A percentile compares a stretch with the other conserved stretches of the same genome.
Conservation (phyloP, 2,888 invertebrate species). For the Apotomis turbidana region DNA sequence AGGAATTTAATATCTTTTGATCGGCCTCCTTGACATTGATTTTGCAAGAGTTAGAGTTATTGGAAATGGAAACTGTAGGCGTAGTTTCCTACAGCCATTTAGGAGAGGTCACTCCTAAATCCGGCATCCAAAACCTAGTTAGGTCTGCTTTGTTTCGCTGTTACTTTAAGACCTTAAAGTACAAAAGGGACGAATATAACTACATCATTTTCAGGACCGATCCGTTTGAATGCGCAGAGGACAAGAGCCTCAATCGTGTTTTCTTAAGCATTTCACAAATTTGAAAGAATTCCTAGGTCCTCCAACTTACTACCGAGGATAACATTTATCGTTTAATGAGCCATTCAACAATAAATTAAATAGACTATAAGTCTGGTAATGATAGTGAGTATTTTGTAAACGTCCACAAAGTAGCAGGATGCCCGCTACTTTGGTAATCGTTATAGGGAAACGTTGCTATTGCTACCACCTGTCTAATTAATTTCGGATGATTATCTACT, state of each 20-base stretch:
- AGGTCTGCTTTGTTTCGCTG: too few relatives aligned
- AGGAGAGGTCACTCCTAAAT: background rate
- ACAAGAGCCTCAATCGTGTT: too few relatives aligned
- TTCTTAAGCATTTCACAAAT: too few relatives aligned
- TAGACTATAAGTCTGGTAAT: constrained; percentile 5
- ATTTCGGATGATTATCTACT: constrained; percentile 12
- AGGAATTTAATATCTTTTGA: constrained; percentile 16
- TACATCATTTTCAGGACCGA: too few relatives aligned
- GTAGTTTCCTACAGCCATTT: constrained; percentile 4
- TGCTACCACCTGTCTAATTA: constrained; percentile 16
- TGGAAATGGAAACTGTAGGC: constrained; percentile 12
- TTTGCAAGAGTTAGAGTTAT: constrained; percentile 8
- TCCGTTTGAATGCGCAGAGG: too few relatives aligned
- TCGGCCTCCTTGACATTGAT: constrained; percentile 16
- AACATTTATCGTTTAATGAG: too few relatives aligned
- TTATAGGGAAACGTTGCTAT: background rate
- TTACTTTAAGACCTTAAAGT: background rate
- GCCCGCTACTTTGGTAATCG: background rate
- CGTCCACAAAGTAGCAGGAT: background rate
- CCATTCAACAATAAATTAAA: background rate
- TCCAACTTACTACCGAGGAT: too few relatives aligned
- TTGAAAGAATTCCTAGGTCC: too few relatives aligned
- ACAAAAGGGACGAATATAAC: background rate
- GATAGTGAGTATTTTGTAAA: constrained; percentile 11
- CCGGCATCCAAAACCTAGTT: background rate